A percentile compares a stretch with the other conserved stretches of the same genome.
These are phyloP conservation scores for Fragum sueziense DNA, from an alignment of 2,888 invertebrate genomes.

Conservation along the genomic window DNA sequence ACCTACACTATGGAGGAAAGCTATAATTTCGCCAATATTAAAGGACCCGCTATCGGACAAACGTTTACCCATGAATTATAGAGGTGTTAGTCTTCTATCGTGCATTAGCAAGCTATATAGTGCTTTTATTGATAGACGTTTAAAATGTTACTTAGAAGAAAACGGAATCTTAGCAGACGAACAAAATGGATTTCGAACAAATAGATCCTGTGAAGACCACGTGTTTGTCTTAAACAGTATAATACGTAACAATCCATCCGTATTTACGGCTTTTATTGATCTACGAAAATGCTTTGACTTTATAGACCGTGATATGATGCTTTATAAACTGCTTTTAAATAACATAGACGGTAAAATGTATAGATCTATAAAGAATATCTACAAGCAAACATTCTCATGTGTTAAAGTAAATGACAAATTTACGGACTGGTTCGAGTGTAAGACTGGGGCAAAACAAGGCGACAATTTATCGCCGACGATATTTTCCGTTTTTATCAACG, in stretches of 20 bases:
- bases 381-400: neutral
- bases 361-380: neutral
- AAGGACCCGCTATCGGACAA: constrained; percentile 9
- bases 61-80: constrained; percentile 16
- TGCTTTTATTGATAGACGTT: constrained; percentile 31
- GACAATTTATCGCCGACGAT: constrained; percentile 37
- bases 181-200: constrained; percentile 42
- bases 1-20: constrained; percentile 31
- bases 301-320: constrained; percentile 31
- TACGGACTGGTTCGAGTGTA: constrained; percentile 34
- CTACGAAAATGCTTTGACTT: constrained; percentile 28
- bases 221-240: constrained; percentile 35
- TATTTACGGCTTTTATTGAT: constrained; percentile 27
- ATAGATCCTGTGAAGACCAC: constrained; percentile 48
- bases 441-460: constrained; percentile 34
- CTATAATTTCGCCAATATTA: constrained; percentile 21
- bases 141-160: constrained; percentile 20
- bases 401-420: constrained; percentile 29
- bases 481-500: constrained; percentile 35
- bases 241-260: constrained; percentile 13
- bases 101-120: constrained; percentile 46
- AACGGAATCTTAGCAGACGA: constrained; percentile 36
- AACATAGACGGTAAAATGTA: constrained; percentile 34
- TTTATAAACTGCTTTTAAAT: constrained; percentile 42
- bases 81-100: constrained; percentile 33